These are phyloP conservation scores for Dicyrtomina minuta DNA, from an alignment of 2,888 invertebrate species.

Conservation along the genomic window DNA sequence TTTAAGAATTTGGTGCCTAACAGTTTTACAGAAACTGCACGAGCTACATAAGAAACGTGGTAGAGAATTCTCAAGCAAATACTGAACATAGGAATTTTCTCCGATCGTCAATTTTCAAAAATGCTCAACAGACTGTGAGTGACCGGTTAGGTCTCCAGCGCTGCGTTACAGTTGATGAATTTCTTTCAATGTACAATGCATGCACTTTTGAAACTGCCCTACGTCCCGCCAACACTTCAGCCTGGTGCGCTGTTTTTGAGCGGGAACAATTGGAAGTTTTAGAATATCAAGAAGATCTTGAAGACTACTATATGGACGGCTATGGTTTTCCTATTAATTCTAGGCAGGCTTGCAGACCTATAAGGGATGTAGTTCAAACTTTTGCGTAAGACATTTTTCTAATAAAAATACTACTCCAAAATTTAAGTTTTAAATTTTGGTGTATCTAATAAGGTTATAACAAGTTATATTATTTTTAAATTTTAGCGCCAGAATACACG, in stretches of 20 bases:
- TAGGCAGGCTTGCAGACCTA: slow-evolving; percentile 72
- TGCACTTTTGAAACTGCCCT: slow-evolving; percentile 83
- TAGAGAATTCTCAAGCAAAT: slow-evolving; percentile 64
- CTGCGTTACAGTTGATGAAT: slow-evolving; percentile 59
- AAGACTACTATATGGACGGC: slow-evolving; percentile 79
- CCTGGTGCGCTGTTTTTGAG: slow-evolving; percentile 78
- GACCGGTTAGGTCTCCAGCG: slow-evolving; percentile 63
- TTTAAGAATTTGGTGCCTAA: slow-evolving; percentile 56
- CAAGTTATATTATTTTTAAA: too few species aligned
- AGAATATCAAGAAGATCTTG: slow-evolving; percentile 75
- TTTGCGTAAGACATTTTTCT: slow-evolving; percentile 56
- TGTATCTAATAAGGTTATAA: too few species aligned
- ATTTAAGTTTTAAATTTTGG: too few species aligned
- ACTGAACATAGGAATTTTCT: slow-evolving; percentile 63
- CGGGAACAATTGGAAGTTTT: slow-evolving; percentile 64
- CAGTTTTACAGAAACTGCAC: slow-evolving; percentile 77
- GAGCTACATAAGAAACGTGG: slow-evolving; percentile 69
- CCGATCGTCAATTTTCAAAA: slow-evolving; percentile 62
- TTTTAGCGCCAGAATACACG: too few species aligned
- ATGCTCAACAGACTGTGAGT: slow-evolving; percentile 64
- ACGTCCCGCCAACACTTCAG: slow-evolving; percentile 65
- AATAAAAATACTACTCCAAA: too few species aligned
- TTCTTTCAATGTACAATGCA: slow-evolving; percentile 68
- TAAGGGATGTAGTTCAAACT: slow-evolving; percentile 66
- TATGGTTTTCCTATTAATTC: slow-evolving; percentile 74